phyloP scores from a whole-genome alignment of 2,888 invertebrate species.

The Phengaris arion region DNA sequence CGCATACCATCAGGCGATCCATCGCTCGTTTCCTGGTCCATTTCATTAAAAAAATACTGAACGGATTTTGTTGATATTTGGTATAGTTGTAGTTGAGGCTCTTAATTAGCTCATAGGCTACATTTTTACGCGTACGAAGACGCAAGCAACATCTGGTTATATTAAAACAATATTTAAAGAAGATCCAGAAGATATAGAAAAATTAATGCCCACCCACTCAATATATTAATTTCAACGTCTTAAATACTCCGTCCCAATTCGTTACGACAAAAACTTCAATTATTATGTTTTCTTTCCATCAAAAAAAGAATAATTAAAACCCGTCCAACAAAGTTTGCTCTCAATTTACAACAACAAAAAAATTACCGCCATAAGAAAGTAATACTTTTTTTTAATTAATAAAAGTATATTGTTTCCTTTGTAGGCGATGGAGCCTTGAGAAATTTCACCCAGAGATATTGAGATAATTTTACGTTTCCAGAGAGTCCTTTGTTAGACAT shows the following conservation, averaged over 20 bases:
- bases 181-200: not conserved
- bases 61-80: no score
- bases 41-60: no score
- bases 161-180: no score
- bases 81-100: no score
- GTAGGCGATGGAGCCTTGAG: not conserved
- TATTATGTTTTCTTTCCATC: not conserved
- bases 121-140: no score
- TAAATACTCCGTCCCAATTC: not conserved
- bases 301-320: not conserved
- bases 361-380: not conserved
- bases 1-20: no score
- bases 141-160: no score
- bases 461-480: constrained; percentile 23
- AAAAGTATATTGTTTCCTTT: constrained; percentile 15
- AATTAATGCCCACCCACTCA: no score
- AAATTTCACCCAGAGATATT: not conserved
- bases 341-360: not conserved
- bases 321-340: not conserved
- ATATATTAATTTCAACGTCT: not conserved
- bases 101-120: no score
- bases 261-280: not conserved
- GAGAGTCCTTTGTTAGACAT: constrained; percentile 21
- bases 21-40: no score
- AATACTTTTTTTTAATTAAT: constrained; percentile 26